These are phyloP conservation scores for Oceanodroma leucorhoa DNA, from an alignment of 2,797 vertebrate species.

Conservation along the genomic window DNA sequence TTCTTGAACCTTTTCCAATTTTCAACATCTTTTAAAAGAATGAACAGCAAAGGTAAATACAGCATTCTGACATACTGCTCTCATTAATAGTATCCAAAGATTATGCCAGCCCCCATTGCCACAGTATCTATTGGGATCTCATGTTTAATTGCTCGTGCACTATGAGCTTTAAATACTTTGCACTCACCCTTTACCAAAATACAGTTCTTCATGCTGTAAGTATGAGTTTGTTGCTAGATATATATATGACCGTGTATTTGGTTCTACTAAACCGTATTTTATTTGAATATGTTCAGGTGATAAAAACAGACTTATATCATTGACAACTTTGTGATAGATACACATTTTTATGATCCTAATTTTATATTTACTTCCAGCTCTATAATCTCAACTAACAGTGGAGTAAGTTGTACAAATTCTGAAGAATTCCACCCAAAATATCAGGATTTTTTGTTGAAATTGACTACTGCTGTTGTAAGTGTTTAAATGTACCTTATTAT, in stretches of 20 bases:
- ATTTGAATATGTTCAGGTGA: background rate
- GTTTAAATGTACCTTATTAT: background rate
- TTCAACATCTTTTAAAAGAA: background rate
- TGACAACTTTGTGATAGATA: background rate
- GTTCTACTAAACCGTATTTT: background rate
- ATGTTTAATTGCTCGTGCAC: background rate
- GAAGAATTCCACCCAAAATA: background rate
- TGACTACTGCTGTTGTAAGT: background rate
- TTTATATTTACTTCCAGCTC: background rate
- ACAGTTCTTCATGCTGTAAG: background rate
- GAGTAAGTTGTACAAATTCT: background rate
- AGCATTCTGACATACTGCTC: background rate
- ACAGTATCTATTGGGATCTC: background rate
- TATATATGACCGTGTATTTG: background rate
- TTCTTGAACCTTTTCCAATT: background rate
- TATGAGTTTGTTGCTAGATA: background rate
- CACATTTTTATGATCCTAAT: background rate
- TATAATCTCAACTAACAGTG: background rate
- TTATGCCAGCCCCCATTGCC: background rate
- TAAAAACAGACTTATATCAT: background rate
- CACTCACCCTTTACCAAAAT: background rate
- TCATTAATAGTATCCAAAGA: background rate
- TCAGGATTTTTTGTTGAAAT: background rate
- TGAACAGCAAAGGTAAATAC: background rate
- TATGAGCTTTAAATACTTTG: conserved; percentile 4